phyloP scores from a whole-genome alignment of 2,797 vertebrate genomes.

The Oceanodroma leucorhoa region DNA sequence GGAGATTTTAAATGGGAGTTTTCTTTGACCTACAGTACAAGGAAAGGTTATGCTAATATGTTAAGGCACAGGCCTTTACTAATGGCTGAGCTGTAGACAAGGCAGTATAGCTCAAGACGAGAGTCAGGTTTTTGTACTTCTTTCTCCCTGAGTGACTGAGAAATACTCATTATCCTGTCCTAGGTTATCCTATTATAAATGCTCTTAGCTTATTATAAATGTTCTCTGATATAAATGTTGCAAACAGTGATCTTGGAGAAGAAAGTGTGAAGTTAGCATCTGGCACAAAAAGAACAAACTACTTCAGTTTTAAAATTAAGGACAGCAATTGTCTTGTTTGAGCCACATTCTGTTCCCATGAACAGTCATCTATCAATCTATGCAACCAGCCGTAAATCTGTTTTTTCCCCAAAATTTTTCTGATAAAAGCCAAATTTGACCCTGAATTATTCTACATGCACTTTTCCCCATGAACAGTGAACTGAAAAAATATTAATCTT shows the following conservation, averaged over 20 bases:
- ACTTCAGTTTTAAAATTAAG: neutral
- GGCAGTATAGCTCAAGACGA: neutral
- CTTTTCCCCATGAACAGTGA: neutral
- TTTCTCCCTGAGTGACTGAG: conserved; percentile 31
- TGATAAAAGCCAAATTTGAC: neutral
- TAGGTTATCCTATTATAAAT: conserved; percentile 33
- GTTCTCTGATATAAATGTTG: conserved; percentile 16
- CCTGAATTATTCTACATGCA: neutral
- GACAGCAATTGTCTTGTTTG: neutral
- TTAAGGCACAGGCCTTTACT: conserved; percentile 43
- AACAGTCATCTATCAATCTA: neutral
- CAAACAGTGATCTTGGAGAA: conserved; percentile 5
- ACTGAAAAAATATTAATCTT: neutral
- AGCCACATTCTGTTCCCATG: neutral
- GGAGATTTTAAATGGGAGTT: conserved; percentile 51
- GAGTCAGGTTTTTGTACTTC: conserved; percentile 12
- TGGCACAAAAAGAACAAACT: conserved; percentile 3
- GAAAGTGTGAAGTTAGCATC: conserved; percentile 13
- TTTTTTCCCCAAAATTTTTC: neutral
- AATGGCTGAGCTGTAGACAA: conserved; percentile 34
- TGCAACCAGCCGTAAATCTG: neutral
- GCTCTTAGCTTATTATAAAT: conserved; percentile 45
- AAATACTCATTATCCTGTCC: conserved; percentile 53
- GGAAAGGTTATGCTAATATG: conserved; percentile 61
- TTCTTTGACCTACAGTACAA: conserved; percentile 42